A percentile compares a stretch with the other conserved stretches of the same genome.
These are phyloP conservation scores for Sebastes cheni DNA, from an alignment of 2,797 vertebrate genomes.

Conservation along the genomic window DNA sequence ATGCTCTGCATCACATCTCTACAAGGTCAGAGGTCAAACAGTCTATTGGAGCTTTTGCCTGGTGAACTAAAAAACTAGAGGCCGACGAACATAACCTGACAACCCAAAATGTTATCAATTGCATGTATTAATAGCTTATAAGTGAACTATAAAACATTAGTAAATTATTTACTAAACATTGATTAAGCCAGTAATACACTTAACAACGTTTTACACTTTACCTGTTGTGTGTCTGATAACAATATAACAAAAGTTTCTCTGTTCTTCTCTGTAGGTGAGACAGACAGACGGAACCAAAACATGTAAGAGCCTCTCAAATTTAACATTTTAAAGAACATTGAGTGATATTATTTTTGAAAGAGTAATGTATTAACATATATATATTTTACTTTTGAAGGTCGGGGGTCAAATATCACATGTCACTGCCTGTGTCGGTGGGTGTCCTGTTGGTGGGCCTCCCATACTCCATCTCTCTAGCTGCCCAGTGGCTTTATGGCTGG, in stretches of 20 bases:
- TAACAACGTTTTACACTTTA: not conserved
- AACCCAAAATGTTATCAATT: not conserved
- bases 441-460: conserved; percentile 74
- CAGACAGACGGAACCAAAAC: not conserved
- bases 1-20: not conserved
- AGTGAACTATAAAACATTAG: not conserved
- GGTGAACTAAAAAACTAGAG: not conserved
- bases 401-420: conserved; percentile 58
- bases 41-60: not conserved
- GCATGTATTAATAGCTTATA: not conserved
- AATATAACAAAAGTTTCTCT: not conserved
- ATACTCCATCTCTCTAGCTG: conserved; percentile 75
- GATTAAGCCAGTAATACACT: not conserved
- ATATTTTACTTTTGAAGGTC: conserved; percentile 59
- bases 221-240: not conserved
- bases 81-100: rapidly evolving
- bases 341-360: not conserved
- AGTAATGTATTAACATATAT: not conserved
- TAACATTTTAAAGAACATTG: not conserved
- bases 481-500: conserved; percentile 81
- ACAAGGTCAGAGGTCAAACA: not conserved
- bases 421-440: conserved; percentile 72
- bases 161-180: not conserved
- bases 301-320: conserved; percentile 52
- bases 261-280: conserved; percentile 2